Percentiles rank a stretch among this genome's conserved stretches.
Evolutionary conservation across 2,797 vertebrate genomes (phyloP).

Genomic region (Champsocephalus gunnari): DNA sequence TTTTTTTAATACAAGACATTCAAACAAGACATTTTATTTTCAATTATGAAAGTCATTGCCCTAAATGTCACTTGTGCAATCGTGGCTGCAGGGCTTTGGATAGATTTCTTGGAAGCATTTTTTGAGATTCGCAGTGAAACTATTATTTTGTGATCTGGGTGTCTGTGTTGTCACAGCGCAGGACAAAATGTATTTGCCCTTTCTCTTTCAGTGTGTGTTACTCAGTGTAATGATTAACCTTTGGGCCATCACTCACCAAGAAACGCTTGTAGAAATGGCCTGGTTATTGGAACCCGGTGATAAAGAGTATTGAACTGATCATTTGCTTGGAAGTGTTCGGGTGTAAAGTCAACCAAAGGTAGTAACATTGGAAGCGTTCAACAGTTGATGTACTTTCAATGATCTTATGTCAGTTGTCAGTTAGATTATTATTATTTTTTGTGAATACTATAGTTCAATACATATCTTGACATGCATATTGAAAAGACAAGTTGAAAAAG

Average conservation of each 20-base stretch:
- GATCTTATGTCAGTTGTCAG: background rate
- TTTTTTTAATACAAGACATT: conserved; percentile 1
- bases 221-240: conserved; percentile 74
- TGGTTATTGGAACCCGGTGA: conserved; percentile 12
- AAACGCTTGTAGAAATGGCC: conserved; percentile 33
- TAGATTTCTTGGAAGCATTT: conserved; percentile 32
- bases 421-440: background rate
- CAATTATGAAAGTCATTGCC: conserved; percentile 21
- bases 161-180: conserved; percentile 27
- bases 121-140: conserved; percentile 31
- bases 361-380: conserved; percentile 2
- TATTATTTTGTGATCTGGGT: conserved; percentile 30
- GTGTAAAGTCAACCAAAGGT: conserved; percentile 7
- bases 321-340: conserved; percentile 19
- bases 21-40: conserved; percentile 41
- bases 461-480: background rate
- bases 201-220: conserved; percentile 41
- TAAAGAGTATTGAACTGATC: conserved; percentile 6
- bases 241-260: conserved; percentile 39
- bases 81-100: conserved; percentile 5
- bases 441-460: background rate
- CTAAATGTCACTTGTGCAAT: conserved; percentile 44
- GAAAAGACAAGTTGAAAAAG: background rate
- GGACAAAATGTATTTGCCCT: conserved; percentile 48
- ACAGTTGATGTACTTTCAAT: conserved; percentile 3